These are phyloP conservation scores for Varanus salvator DNA, from an alignment of 2,113 vertebrate genomes.

Conservation along the genomic window DNA sequence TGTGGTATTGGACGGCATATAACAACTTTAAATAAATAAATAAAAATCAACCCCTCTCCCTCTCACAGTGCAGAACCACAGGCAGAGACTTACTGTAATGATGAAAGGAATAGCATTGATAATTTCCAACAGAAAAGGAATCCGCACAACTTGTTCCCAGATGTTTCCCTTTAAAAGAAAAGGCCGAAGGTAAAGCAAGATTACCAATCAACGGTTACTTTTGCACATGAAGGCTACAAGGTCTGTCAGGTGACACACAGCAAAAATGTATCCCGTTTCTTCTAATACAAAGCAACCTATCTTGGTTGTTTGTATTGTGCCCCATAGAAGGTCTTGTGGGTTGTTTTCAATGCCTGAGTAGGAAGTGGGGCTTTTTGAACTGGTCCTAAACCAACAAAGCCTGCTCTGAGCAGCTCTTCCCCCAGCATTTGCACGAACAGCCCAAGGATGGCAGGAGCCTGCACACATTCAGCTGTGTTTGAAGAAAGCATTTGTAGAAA, in stretches of 20 bases:
- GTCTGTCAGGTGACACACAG: neutral
- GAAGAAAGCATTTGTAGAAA: too few relatives aligned
- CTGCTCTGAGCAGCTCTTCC: neutral
- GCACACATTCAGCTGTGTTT: neutral
- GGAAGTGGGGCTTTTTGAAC: neutral
- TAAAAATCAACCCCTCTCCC: too few relatives aligned
- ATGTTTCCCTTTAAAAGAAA: constrained; percentile 84
- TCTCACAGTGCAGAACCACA: constrained; percentile 14
- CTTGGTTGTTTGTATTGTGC: neutral
- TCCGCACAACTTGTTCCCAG: constrained; percentile 86
- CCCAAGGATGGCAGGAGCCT: neutral
- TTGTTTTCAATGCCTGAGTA: neutral
- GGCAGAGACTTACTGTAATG: constrained; percentile 79
- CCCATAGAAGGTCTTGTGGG: neutral
- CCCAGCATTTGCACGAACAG: neutral
- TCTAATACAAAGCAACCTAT: neutral
- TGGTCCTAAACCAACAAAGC: too few relatives aligned
- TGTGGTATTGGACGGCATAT: too few relatives aligned
- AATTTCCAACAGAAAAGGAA: constrained; percentile 87
- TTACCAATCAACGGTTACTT: neutral
- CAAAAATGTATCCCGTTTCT: neutral
- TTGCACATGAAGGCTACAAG: neutral
- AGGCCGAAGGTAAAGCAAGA: constrained; percentile 35
- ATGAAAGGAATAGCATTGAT: constrained; percentile 88
- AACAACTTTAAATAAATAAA: too few relatives aligned